Evolutionary conservation across 2,888 invertebrate genomes (phyloP), one percentile per base, ranked within the genome.

Genomic region (Andrena dorsata): DNA sequence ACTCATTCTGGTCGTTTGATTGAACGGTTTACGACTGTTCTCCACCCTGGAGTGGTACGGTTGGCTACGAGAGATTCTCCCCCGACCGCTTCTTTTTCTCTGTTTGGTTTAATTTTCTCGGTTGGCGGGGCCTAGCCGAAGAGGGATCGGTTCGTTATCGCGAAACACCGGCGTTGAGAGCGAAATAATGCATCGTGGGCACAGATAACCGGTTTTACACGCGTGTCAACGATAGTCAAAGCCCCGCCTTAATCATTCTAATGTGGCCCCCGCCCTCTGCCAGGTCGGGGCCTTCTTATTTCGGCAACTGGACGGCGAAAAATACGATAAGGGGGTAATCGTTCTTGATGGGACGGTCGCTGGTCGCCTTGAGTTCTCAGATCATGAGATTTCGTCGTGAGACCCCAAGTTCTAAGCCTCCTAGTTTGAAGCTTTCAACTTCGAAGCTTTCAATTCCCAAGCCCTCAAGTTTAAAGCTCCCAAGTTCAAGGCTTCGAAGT

Each of bases 1-100:
- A 85, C 84, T 82, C 84, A 76, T 70, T 64, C 73, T 63, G 68
- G 75, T 83, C 87, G 80, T 88, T 88, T 81, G 85, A 89, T 90
- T 84, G 82, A 76, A 64, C 76, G 84, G 51, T 88, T 88, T 85
- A 86, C 80, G 85, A 83, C 73, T 47, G 51, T 70, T 63, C 76
- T n/a, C 26, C 10, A 23, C 32, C 65, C 63, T 30, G 68, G 69
- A 26, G 63, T 63, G 51, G 63, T 35, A 61, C 23, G 7, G 35
- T 35, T 13, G 16, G 41, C 41, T 41, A 41, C 41, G 23, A 23
- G 10, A 56, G 26, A n/a, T 63, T 7, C 26, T 28, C 16, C 56
- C 20, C 56, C n/a, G 41, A 60, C 53, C 68, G 47, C 53, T 63
- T 28, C 35, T 76, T 53, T 32, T 7, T n/a, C 49, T 23, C 5